These are phyloP conservation scores for Premnoplex brunnescens DNA, from an alignment of 2,797 vertebrate species.

Conservation along the genomic window DNA sequence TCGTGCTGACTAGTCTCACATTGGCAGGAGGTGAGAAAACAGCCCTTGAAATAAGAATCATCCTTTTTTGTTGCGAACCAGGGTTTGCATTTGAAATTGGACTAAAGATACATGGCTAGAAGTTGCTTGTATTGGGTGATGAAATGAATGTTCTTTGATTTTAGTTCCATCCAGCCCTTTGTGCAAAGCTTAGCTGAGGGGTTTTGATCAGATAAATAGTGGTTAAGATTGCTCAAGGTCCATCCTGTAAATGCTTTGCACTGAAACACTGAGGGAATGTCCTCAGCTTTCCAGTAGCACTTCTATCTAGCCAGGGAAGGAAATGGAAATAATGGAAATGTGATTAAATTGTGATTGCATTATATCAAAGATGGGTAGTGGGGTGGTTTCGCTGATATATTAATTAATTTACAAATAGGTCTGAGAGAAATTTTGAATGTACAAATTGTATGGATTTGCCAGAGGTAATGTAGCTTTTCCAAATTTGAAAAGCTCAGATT, in stretches of 20 bases:
- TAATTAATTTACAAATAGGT: background rate
- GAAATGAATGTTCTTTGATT: background rate
- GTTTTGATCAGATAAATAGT: background rate
- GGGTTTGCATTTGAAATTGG: background rate
- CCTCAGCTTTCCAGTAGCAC: background rate
- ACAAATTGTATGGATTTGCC: background rate
- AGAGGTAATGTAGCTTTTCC: background rate
- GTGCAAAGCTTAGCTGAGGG: background rate
- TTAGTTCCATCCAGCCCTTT: background rate
- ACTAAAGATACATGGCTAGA: background rate
- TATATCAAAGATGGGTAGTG: background rate
- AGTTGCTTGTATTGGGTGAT: background rate
- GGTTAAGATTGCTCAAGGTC: background rate
- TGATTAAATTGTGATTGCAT: background rate
- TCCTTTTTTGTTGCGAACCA: background rate
- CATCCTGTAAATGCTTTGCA: background rate
- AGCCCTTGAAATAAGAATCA: background rate
- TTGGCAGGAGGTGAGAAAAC: background rate
- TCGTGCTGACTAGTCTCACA: background rate
- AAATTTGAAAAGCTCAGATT: background rate
- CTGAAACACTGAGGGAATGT: background rate
- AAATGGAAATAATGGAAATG: background rate
- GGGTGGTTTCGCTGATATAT: background rate
- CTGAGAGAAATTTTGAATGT: background rate
- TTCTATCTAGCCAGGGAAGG: background rate